Evolutionary conservation across 2,797 vertebrate genomes (phyloP).

Genomic region (Otolemur crassicaudatus): DNA sequence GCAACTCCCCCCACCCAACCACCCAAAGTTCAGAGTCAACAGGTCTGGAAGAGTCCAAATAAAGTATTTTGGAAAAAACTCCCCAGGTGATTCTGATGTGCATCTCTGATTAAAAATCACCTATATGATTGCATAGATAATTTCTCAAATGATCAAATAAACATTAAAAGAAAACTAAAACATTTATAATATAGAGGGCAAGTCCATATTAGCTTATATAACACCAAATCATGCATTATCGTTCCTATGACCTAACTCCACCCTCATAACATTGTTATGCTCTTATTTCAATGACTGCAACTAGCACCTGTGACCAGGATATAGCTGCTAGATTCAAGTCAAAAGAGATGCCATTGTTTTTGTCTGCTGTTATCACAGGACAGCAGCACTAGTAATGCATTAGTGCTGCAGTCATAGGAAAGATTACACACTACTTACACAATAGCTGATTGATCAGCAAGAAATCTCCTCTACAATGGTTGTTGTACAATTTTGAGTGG

Average conservation of each 20-base stretch:
- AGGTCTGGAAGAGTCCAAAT: neutral
- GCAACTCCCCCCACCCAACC: neutral
- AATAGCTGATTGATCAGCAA: slow-evolving; percentile 75
- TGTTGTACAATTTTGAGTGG: slow-evolving; percentile 44
- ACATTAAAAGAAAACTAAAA: slow-evolving; percentile 57
- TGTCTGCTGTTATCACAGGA: slow-evolving; percentile 49
- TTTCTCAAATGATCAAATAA: slow-evolving; percentile 42
- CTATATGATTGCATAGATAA: neutral
- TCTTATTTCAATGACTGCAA: slow-evolving; percentile 50
- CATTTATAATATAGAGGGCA: slow-evolving; percentile 7
- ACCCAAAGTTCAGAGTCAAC: slow-evolving; percentile 10
- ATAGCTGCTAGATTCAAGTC: slow-evolving; percentile 64
- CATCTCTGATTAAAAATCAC: slow-evolving; percentile 23
- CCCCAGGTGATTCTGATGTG: neutral
- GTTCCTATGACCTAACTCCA: slow-evolving; percentile 40
- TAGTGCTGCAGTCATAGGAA: slow-evolving; percentile 57
- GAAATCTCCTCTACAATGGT: slow-evolving; percentile 32
- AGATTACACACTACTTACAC: slow-evolving; percentile 73
- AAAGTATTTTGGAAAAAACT: slow-evolving; percentile 35
- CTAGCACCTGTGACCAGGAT: slow-evolving; percentile 40
- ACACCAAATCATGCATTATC: neutral
- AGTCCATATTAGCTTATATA: neutral
- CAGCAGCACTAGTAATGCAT: slow-evolving; percentile 36
- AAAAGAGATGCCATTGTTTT: slow-evolving; percentile 73
- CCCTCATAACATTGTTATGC: neutral